phyloP scores from a whole-genome alignment of 1,140 invertebrate genomes.

The Drosophila setifemur region DNA sequence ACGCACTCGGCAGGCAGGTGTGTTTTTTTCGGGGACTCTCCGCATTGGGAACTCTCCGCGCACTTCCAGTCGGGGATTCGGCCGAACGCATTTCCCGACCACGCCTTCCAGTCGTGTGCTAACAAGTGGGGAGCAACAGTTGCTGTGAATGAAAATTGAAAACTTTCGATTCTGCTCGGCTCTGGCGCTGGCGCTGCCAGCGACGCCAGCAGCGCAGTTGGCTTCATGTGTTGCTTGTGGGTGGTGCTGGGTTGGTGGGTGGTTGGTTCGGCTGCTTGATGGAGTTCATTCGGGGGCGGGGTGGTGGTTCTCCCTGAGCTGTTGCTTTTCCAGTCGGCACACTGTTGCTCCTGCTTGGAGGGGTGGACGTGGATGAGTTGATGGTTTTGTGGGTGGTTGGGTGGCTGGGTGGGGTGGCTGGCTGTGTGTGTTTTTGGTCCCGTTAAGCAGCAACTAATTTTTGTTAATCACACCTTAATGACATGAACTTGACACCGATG shows the following conservation, averaged over 20 bases:
- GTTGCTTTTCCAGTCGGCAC: constrained; percentile 51
- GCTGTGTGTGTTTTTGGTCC: not conserved
- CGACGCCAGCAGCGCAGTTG: constrained; percentile 16
- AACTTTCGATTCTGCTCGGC: constrained; percentile 33
- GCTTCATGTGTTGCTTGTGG: constrained; percentile 68
- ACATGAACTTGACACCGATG: constrained; percentile 76
- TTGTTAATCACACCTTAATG: constrained; percentile 80
- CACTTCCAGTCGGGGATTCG: constrained; percentile 33
- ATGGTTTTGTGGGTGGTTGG: not conserved
- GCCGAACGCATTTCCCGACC: not conserved
- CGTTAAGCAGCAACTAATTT: constrained; percentile 77
- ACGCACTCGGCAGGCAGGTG: not conserved
- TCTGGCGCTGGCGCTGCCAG: constrained; percentile 4
- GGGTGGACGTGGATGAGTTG: not conserved
- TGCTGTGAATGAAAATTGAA: constrained; percentile 70
- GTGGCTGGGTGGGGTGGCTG: not conserved
- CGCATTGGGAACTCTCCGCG: not conserved
- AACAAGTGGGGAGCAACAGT: constrained; percentile 78
- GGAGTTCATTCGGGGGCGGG: no score
- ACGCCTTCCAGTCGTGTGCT: constrained; percentile 56
- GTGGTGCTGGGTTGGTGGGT: not conserved
- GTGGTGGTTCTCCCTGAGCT: not conserved
- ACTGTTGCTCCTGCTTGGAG: constrained; percentile 47
- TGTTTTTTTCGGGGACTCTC: not conserved
- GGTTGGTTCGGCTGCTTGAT: not conserved